phyloP scores from a whole-genome alignment of 2,113 vertebrate genomes.

The Thalassarche chlororhynchos region DNA sequence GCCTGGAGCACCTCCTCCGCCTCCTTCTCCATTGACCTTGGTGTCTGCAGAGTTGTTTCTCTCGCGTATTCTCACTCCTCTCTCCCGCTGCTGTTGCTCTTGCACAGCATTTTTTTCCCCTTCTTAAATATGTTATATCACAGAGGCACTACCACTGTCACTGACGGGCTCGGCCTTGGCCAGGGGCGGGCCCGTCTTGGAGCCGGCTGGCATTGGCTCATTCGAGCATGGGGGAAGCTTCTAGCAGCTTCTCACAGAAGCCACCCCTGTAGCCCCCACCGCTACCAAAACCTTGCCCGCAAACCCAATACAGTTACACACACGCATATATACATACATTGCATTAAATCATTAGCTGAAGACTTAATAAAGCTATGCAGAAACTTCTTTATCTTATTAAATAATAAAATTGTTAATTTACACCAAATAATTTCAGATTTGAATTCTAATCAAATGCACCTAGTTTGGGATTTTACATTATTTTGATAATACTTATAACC shows the following conservation, averaged over 20 bases:
- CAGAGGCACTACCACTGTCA: background rate
- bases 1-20: background rate
- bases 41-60: background rate
- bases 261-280: background rate
- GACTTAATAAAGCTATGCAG: background rate
- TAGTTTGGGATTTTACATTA: background rate
- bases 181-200: rapidly evolving
- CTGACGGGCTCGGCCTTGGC: background rate
- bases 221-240: background rate
- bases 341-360: background rate
- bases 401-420: background rate
- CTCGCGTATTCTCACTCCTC: background rate
- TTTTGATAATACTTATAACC: background rate
- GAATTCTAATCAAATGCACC: background rate
- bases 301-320: background rate
- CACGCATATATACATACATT: rapidly evolving
- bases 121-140: background rate
- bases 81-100: background rate
- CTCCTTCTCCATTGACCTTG: background rate
- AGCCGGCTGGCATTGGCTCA: background rate
- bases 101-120: background rate
- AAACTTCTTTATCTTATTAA: background rate
- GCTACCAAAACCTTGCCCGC: background rate
- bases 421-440: background rate
- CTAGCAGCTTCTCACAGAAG: background rate